phyloP scores from a whole-genome alignment of 2,888 invertebrate species.

The Morinoia aosen region DNA sequence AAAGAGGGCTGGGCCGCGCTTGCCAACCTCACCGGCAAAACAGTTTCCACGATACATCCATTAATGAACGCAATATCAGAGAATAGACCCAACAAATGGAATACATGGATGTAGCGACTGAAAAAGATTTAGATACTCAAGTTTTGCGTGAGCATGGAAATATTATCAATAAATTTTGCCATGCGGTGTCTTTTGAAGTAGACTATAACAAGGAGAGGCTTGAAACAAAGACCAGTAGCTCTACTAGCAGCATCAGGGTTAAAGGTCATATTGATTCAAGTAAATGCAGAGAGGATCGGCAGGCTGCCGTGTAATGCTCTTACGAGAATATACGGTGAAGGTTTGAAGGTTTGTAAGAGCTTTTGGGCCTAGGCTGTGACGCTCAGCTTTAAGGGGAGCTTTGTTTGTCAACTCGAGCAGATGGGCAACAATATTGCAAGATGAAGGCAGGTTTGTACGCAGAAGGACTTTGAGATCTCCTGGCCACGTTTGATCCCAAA shows the following conservation, averaged over 20 bases:
- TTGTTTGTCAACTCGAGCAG: slow-evolving; percentile 49
- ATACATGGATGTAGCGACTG: neutral
- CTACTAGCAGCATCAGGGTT: neutral
- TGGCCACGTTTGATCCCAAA: slow-evolving; percentile 29
- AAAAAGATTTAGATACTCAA: neutral
- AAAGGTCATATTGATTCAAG: neutral
- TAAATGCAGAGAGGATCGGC: neutral
- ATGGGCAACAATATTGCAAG: slow-evolving; percentile 53
- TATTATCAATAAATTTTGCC: neutral
- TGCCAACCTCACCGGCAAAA: neutral
- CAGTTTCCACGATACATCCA: neutral
- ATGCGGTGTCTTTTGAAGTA: neutral
- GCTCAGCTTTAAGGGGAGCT: slow-evolving; percentile 48
- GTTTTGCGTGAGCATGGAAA: neutral
- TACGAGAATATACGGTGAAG: slow-evolving; percentile 15
- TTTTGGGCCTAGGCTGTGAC: slow-evolving; percentile 27
- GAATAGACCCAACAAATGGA: neutral
- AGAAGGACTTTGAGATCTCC: slow-evolving; percentile 36
- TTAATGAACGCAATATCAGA: neutral
- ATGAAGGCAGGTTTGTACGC: slow-evolving; percentile 42
- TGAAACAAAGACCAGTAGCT: neutral
- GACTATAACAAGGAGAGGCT: neutral
- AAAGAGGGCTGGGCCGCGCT: neutral
- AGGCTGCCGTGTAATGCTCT: neutral
- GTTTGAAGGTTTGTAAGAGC: slow-evolving; percentile 34